Conservation (phyloP, 37 sponge, comb jelly and placozoan genomes). For the Cliona cf. orientalis region DNA sequence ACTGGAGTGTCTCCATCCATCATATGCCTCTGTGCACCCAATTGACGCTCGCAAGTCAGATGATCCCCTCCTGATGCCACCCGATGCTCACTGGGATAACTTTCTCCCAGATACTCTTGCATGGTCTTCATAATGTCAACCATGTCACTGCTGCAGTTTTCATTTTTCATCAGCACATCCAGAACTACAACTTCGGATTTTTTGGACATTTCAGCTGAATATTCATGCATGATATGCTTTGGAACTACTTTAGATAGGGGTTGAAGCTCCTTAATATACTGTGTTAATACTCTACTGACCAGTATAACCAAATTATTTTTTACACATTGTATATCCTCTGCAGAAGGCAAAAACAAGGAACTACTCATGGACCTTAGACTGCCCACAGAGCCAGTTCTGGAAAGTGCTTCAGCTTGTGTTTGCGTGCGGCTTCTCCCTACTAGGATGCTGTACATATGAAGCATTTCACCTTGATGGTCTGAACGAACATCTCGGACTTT, state of each 20-base stretch:
- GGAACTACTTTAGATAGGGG: neutral
- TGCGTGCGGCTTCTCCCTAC: neutral
- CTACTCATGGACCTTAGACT: neutral
- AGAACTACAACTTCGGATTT: neutral
- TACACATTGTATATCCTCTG: neutral
- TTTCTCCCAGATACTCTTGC: neutral
- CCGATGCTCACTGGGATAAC: neutral
- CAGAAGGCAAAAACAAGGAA: neutral
- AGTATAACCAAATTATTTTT: neutral
- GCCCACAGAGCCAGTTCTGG: neutral
- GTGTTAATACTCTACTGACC: neutral
- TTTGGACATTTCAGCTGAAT: neutral
- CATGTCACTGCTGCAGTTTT: neutral
- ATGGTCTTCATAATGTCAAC: neutral
- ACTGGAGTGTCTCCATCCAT: neutral
- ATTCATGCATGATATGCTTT: neutral
- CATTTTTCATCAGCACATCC: too few species aligned
- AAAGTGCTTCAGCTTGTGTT: neutral
- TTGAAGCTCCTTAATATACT: neutral
- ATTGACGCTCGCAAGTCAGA: neutral
- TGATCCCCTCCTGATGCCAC: neutral
- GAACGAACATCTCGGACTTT: neutral
- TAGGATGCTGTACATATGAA: neutral
- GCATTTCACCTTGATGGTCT: neutral
- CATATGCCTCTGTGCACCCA: conserved; percentile 14